These are phyloP conservation scores for Ara ararauna DNA, from an alignment of 2,797 vertebrate species.

Conservation along the genomic window DNA sequence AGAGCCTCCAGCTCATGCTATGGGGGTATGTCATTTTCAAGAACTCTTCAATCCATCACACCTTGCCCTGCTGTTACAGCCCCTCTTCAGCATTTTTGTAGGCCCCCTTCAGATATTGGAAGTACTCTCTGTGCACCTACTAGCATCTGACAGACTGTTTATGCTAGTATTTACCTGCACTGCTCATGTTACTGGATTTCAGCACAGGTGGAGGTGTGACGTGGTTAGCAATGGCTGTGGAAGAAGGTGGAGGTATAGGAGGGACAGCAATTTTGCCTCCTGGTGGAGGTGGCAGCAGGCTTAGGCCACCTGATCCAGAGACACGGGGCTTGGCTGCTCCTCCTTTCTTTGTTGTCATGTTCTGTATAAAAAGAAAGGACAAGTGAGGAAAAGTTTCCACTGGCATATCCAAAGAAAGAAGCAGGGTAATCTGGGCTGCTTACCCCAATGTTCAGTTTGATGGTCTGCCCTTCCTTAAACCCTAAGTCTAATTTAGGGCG, in stretches of 20 bases:
- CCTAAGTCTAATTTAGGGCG: conserved; percentile 93
- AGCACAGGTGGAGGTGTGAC: conserved; percentile 80
- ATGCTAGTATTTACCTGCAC: conserved; percentile 65
- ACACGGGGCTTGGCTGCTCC: conserved; percentile 80
- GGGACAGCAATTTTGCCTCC: conserved; percentile 87
- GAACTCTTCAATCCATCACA: neutral
- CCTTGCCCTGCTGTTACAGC: neutral
- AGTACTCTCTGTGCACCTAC: neutral
- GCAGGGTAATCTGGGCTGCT: conserved; percentile 5
- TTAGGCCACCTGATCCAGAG: conserved; percentile 84
- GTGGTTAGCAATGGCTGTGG: conserved; percentile 80
- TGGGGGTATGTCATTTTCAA: neutral
- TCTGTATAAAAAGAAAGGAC: conserved; percentile 23
- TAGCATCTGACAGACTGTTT: neutral
- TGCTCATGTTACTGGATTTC: conserved; percentile 68
- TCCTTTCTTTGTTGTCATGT: conserved; percentile 90
- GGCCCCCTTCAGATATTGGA: neutral
- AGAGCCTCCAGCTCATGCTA: neutral
- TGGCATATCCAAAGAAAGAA: neutral
- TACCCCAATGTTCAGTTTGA: conserved; percentile 95
- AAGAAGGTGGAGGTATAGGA: conserved; percentile 74
- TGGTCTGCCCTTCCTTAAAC: conserved; percentile 96
- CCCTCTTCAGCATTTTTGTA: neutral
- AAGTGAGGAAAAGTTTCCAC: neutral
- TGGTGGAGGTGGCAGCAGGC: conserved; percentile 91